phyloP scores from a whole-genome alignment of 1,140 invertebrate genomes.

The Schlechtendalia chinensis region DNA sequence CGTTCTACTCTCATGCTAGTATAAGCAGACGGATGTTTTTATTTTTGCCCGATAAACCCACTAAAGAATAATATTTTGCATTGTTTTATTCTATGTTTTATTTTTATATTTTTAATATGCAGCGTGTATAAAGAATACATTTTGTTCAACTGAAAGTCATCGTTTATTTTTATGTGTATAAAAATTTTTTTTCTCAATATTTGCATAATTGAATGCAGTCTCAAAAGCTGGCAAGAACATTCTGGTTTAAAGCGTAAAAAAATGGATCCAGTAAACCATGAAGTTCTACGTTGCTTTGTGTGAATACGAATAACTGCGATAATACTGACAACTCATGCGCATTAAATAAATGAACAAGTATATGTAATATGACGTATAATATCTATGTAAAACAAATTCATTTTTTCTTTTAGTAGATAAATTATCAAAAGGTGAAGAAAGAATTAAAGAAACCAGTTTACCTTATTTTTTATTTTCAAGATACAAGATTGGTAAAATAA shows the following conservation, averaged over 20 bases:
- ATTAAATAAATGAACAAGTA: slow-evolving; percentile 1
- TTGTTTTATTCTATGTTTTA: slow-evolving; percentile 12
- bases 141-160: slow-evolving; percentile 29
- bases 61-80: slow-evolving; percentile 31
- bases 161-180: slow-evolving; percentile 29
- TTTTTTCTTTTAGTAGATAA: neutral
- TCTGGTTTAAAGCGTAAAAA: slow-evolving; percentile 30
- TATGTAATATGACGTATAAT: neutral
- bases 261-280: slow-evolving; percentile 19
- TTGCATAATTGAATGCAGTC: slow-evolving; percentile 42
- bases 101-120: neutral
- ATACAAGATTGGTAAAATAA: too few species aligned
- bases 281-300: neutral
- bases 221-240: neutral
- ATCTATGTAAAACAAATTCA: neutral
- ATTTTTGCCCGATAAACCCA: slow-evolving; percentile 32
- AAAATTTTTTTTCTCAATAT: slow-evolving; percentile 1
- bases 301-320: slow-evolving; percentile 31
- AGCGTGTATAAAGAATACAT: slow-evolving; percentile 14
- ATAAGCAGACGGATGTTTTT: slow-evolving; percentile 20
- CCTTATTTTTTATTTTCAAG: too few species aligned
- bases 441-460: too few species aligned
- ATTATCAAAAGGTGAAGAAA: neutral
- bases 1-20: slow-evolving; percentile 3
- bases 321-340: neutral